phyloP scores from a whole-genome alignment of 2,888 invertebrate species.

The Apoda limacodes region DNA sequence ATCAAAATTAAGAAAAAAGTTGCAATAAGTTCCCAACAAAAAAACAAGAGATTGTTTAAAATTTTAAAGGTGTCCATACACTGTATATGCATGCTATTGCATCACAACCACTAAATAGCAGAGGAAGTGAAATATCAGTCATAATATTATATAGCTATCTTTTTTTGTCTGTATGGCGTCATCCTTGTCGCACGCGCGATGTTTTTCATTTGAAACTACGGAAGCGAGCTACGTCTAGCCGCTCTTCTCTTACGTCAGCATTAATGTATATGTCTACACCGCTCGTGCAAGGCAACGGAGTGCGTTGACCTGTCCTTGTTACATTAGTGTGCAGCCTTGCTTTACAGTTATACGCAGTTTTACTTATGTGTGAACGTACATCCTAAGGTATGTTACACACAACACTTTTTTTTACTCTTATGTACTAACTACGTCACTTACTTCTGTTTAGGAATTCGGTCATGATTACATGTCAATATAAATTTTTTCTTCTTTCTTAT shows the following conservation, averaged over 20 bases:
- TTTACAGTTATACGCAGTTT: slow-evolving; percentile 54
- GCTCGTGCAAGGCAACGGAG: slow-evolving; percentile 64
- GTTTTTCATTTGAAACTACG: slow-evolving; percentile 34
- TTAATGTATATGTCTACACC: slow-evolving; percentile 33
- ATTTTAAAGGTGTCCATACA: too few species aligned
- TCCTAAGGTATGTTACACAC: slow-evolving; percentile 56
- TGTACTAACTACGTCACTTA: too few species aligned
- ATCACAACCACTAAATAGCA: too few species aligned
- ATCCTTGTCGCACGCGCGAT: slow-evolving; percentile 47
- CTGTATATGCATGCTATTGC: slow-evolving; percentile 61
- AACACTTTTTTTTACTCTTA: too few species aligned
- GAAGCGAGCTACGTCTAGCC: slow-evolving; percentile 29
- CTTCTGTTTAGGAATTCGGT: too few species aligned
- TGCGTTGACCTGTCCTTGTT: slow-evolving; percentile 70
- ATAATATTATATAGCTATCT: slow-evolving; percentile 64
- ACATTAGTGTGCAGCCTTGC: slow-evolving; percentile 65
- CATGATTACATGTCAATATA: too few species aligned
- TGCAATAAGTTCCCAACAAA: too few species aligned
- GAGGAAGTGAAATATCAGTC: slow-evolving; percentile 68
- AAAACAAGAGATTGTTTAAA: too few species aligned
- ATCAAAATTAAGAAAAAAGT: too few species aligned
- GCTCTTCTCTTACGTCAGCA: slow-evolving; percentile 31
- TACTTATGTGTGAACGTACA: slow-evolving; percentile 50
- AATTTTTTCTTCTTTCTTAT: too few species aligned
- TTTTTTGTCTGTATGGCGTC: slow-evolving; percentile 39